These are phyloP conservation scores for Strongylocentrotus purpuratus DNA, from an alignment of 35 echinoderm and acorn worm genomes.

Conservation along the genomic window DNA sequence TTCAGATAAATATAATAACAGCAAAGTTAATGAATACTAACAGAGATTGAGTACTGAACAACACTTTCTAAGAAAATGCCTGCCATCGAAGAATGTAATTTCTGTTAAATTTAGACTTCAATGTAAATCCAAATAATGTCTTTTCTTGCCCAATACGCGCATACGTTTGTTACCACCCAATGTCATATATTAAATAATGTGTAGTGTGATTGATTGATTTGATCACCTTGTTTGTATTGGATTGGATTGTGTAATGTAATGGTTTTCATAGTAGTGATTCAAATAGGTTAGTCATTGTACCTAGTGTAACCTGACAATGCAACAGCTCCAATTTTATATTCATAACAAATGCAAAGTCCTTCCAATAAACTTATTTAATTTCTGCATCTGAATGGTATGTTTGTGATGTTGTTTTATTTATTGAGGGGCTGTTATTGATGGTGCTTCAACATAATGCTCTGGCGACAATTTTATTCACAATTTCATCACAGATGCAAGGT, in stretches of 20 bases:
- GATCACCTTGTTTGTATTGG: not conserved
- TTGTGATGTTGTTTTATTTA: not conserved
- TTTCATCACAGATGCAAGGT: too few species aligned
- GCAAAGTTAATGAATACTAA: too few species aligned
- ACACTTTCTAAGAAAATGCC: too few species aligned
- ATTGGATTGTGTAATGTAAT: not conserved
- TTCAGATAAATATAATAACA: too few species aligned
- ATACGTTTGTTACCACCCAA: not conserved
- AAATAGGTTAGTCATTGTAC: not conserved
- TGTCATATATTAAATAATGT: not conserved
- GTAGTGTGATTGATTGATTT: not conserved
- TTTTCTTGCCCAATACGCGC: not conserved
- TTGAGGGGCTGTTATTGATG: not conserved
- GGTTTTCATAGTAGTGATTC: not conserved
- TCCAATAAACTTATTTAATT: constrained; percentile 7
- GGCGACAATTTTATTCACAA: too few species aligned
- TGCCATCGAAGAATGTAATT: too few species aligned
- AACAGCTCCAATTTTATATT: constrained; percentile 1
- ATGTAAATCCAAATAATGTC: not conserved
- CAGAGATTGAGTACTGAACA: too few species aligned
- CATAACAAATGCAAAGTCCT: not conserved
- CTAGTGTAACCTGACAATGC: not conserved
- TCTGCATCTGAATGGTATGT: not conserved
- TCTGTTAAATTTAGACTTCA: too few species aligned
- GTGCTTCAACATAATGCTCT: too few species aligned